Evolutionary conservation across 2,797 vertebrate species (phyloP).

Genomic region (Semotilus atromaculatus): DNA sequence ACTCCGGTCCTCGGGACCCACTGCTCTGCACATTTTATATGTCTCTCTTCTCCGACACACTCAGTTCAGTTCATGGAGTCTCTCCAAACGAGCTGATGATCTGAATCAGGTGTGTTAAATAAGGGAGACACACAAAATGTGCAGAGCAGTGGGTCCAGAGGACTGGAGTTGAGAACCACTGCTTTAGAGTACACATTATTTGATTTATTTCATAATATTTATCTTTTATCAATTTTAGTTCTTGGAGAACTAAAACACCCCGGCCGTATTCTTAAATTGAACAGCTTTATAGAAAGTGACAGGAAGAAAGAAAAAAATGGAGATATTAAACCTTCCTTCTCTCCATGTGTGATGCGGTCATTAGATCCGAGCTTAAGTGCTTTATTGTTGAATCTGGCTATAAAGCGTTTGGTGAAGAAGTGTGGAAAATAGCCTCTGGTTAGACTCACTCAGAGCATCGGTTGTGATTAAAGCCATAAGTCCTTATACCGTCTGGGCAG

Average conservation of each 20-base stretch:
- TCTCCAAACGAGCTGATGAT: too few relatives aligned
- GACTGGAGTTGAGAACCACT: too few relatives aligned
- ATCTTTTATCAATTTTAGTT: neutral
- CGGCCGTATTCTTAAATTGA: neutral
- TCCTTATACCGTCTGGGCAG: slow-evolving; percentile 53
- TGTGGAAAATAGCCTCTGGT: slow-evolving; percentile 42
- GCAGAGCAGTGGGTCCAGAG: too few relatives aligned
- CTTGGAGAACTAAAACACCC: neutral
- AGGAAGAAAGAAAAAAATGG: neutral
- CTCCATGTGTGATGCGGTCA: slow-evolving; percentile 31
- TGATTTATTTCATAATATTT: slow-evolving; percentile 3
- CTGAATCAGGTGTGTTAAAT: too few relatives aligned
- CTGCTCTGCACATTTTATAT: too few relatives aligned
- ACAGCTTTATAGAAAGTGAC: slow-evolving; percentile 13
- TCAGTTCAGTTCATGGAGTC: too few relatives aligned
- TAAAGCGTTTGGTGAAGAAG: slow-evolving; percentile 39
- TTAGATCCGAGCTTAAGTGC: slow-evolving; percentile 55
- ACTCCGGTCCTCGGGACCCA: too few relatives aligned
- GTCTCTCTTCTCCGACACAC: too few relatives aligned
- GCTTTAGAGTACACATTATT: neutral
- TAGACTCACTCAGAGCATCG: slow-evolving; percentile 53
- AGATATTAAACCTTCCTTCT: slow-evolving; percentile 7
- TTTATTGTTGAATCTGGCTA: slow-evolving; percentile 7
- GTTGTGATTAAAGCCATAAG: slow-evolving; percentile 39
- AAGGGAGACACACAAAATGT: too few relatives aligned